These are phyloP conservation scores for Geotrupes spiniger DNA, from an alignment of 2,888 invertebrate genomes.

Conservation along the genomic window DNA sequence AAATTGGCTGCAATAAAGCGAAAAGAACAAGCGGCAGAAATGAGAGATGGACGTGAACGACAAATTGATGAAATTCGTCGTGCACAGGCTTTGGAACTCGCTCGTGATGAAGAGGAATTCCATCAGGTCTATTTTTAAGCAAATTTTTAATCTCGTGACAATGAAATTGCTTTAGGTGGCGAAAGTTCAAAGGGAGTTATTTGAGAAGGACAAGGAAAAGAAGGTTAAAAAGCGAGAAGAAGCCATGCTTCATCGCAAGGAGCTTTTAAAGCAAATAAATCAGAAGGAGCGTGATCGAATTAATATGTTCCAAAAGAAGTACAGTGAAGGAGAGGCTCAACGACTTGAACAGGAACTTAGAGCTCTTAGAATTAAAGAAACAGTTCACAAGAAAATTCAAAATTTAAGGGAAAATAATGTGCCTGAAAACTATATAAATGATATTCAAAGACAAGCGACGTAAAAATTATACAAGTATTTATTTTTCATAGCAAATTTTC, in stretches of 20 bases:
- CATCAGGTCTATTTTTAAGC: conserved; percentile 33
- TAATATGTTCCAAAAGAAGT: conserved; percentile 58
- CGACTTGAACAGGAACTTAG: conserved; percentile 61
- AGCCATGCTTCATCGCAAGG: conserved; percentile 58
- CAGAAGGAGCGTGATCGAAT: conserved; percentile 67
- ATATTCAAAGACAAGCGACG: conserved; percentile 38
- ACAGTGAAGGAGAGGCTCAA: conserved; percentile 65
- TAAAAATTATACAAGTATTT: no score
- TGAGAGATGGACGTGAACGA: conserved; percentile 50
- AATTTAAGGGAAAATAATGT: conserved; percentile 53
- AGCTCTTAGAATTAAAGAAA: conserved; percentile 52
- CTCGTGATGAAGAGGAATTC: conserved; percentile 55
- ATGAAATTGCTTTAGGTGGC: conserved; percentile 47
- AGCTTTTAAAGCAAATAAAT: conserved; percentile 67
- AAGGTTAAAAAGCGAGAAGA: conserved; percentile 45
- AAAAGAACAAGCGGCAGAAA: conserved; percentile 53
- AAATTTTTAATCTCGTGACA: not conserved
- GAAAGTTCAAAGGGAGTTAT: conserved; percentile 50
- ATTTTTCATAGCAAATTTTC: no score
- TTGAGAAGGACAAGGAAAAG: conserved; percentile 47
- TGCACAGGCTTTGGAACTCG: conserved; percentile 64
- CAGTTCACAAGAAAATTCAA: conserved; percentile 56
- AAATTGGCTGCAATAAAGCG: conserved; percentile 59
- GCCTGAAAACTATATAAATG: conserved; percentile 40
- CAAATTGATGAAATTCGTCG: conserved; percentile 56